Evolutionary conservation across 2,797 vertebrate genomes (phyloP), one percentile per base, ranked within the genome.

Genomic region (Premnoplex brunnescens): DNA sequence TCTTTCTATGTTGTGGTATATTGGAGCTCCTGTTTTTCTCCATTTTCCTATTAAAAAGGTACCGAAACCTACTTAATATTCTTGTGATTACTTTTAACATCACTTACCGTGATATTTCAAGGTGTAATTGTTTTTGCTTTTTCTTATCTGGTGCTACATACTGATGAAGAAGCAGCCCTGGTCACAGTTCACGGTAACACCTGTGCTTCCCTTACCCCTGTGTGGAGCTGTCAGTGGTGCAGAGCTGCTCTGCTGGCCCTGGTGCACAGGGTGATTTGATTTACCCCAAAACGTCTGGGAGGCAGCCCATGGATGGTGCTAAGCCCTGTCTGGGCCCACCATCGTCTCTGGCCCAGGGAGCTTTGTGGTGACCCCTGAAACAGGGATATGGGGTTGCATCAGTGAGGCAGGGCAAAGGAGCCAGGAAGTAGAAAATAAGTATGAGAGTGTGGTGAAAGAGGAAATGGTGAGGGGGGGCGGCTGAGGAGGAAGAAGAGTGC

Each of bases 31-130:
- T 49, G 72, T 10, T 59, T 90, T 91, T 79, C 36, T 91, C 81
- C 43, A 72, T 88, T 95, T 92, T 88, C 49, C 52, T 71, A 95
- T 94, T 94, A 95, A 94, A 96, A 93, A 56, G 56, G 52, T 93
- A 83, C 46, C 52, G 71, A 93, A 92, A 82, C 69, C 21, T 71
- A 68, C 67, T 62, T 91, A 85, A 85, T 89, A 85, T 80, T 87
- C 51, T 76, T 91, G 83, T 95, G 67, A 34, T 94, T 95, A 37
- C 68, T 91, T 93, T 49, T 64, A 90, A 51, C 11, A 18, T 24
- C 39, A 85, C 46, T 20, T 90, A 62, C 62, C 24, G 14, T 73
- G 36, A 52, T 76, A 73, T 28, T 81, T 75, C 21, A 88, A 69
- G 24, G 41, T 64, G 39, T 64, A 13, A 20, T 64, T 62, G 20